These are phyloP conservation scores for Dasypus novemcinctus DNA, from an alignment of 2,113 vertebrate species.

Conservation along the genomic window DNA sequence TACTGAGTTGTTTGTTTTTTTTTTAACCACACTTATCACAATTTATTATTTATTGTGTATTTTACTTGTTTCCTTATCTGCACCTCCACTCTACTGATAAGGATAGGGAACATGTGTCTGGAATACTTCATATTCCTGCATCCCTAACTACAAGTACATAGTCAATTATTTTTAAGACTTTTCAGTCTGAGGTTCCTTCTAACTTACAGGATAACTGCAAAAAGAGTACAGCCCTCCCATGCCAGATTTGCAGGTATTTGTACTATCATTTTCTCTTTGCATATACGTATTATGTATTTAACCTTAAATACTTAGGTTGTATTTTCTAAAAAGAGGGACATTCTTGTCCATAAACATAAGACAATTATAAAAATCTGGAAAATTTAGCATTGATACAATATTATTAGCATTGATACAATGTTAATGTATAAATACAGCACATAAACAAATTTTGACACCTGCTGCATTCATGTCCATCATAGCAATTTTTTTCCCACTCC, in stretches of 20 bases:
- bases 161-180: not conserved
- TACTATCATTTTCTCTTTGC: not conserved
- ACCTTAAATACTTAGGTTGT: not conserved
- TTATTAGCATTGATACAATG: not conserved
- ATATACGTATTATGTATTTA: not conserved
- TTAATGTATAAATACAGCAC: not conserved
- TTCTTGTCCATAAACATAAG: not conserved
- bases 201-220: not conserved
- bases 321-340: not conserved
- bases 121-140: not conserved
- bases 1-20: not conserved
- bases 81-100: not conserved
- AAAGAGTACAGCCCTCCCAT: not conserved
- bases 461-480: not conserved
- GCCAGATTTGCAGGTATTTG: not conserved
- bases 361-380: not conserved
- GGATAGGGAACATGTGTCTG: not conserved
- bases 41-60: not conserved
- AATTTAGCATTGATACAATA: not conserved
- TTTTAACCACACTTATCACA: not conserved
- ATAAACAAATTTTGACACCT: not conserved
- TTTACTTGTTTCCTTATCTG: not conserved
- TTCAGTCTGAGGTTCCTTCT: slow-evolving; percentile 26
- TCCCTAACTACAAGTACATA: not conserved
- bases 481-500: not conserved